These are phyloP conservation scores for Ephydatia muelleri DNA, from an alignment of 37 sponge, comb jelly and placozoan species.

Conservation along the genomic window DNA sequence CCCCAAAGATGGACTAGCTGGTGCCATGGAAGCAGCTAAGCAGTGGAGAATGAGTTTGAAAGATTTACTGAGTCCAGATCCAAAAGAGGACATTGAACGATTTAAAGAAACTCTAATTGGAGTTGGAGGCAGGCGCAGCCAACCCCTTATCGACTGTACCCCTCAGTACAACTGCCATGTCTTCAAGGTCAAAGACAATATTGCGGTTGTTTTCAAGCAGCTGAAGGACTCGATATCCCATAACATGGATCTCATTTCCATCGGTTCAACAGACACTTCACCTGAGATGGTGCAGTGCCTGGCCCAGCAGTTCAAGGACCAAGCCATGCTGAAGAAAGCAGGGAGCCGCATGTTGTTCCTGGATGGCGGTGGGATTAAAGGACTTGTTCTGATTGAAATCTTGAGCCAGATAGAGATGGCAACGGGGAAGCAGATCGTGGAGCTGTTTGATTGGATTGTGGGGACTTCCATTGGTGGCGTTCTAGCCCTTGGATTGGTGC, in stretches of 20 bases:
- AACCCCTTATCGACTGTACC: neutral
- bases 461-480: neutral
- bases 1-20: neutral
- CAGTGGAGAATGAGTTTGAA: neutral
- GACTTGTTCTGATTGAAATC: constrained; percentile 14
- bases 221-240: neutral
- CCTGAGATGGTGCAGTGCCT: neutral
- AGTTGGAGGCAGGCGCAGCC: neutral
- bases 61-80: neutral
- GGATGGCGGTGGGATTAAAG: constrained; percentile 15
- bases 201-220: neutral
- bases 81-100: neutral
- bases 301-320: neutral
- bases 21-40: neutral
- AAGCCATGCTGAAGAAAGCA: neutral
- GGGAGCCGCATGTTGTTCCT: neutral
- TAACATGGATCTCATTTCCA: neutral
- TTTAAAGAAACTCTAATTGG: neutral
- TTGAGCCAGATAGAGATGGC: neutral
- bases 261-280: neutral
- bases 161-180: neutral
- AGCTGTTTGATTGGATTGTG: constrained; percentile 13
- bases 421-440: neutral
- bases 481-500: constrained; percentile 1
- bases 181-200: neutral